These are phyloP conservation scores for Acrobasis suavella DNA, from an alignment of 2,888 invertebrate species.

Conservation along the genomic window DNA sequence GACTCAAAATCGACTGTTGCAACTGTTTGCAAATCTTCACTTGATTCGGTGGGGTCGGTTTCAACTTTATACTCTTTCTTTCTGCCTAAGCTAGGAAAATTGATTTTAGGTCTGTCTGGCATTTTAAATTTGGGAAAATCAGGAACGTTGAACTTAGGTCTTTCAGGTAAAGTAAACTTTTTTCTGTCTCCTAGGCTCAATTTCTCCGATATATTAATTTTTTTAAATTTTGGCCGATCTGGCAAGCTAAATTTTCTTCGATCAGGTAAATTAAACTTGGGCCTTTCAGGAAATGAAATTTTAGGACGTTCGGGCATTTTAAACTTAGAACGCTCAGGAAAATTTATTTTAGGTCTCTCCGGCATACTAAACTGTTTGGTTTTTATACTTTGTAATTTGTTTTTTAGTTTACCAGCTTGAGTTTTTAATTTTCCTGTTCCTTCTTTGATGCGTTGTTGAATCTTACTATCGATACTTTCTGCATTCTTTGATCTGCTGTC, in stretches of 20 bases:
- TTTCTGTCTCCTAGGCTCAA: conserved; percentile 81
- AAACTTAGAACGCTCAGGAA: conserved; percentile 81
- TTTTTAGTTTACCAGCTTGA: conserved; percentile 88
- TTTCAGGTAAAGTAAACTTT: conserved; percentile 84
- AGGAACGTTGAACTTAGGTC: conserved; percentile 78
- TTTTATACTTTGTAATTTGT: conserved; percentile 84
- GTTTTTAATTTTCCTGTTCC: conserved; percentile 87
- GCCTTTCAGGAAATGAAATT: conserved; percentile 79
- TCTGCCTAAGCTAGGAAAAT: conserved; percentile 83
- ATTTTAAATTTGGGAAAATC: conserved; percentile 82
- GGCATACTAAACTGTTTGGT: conserved; percentile 79
- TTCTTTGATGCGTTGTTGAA: conserved; percentile 85
- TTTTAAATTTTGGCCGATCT: conserved; percentile 81
- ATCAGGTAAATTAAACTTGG: conserved; percentile 82
- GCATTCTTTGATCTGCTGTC: conserved; percentile 79
- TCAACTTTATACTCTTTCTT: conserved; percentile 72
- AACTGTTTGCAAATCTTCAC: conserved; percentile 64
- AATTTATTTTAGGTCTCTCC: conserved; percentile 80
- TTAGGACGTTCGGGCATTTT: conserved; percentile 80
- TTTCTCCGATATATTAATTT: conserved; percentile 77
- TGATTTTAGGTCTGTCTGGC: conserved; percentile 84
- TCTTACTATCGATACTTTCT: conserved; percentile 78
- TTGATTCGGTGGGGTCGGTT: conserved; percentile 63
- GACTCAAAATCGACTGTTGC: conserved; percentile 87
- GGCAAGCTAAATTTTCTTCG: conserved; percentile 86